Percentiles rank a stretch among this genome's conserved stretches.
Conservation (phyloP, 2,113 vertebrate species). For the Thinocorus orbignyianus region DNA sequence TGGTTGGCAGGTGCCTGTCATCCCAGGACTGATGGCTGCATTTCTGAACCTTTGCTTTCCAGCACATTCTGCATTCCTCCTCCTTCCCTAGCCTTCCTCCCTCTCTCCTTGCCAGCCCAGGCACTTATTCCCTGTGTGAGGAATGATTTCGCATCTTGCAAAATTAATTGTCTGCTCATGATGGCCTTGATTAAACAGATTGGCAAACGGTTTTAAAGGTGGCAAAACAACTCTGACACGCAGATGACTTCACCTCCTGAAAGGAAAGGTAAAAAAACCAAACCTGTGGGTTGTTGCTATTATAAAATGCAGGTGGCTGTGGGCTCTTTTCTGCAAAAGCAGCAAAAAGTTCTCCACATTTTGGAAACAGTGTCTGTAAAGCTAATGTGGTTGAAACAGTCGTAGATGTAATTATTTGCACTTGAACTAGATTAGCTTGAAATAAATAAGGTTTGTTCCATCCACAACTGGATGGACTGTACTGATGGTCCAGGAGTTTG, state of each 20-base stretch:
- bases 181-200: conserved; percentile 17
- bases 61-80: neutral
- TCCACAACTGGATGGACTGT: neutral
- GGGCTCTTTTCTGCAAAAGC: neutral
- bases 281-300: neutral
- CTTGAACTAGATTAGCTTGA: neutral
- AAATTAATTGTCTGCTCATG: conserved; percentile 28
- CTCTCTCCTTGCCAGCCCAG: neutral
- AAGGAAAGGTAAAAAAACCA: neutral
- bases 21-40: neutral
- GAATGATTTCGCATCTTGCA: neutral
- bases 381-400: neutral
- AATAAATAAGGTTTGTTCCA: neutral
- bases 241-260: neutral
- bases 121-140: neutral
- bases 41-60: neutral
- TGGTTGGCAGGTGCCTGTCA: neutral
- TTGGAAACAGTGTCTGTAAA: neutral
- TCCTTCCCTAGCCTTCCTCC: neutral
- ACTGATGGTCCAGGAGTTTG: neutral
- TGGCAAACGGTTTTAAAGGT: neutral
- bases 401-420: neutral
- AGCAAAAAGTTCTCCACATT: neutral
- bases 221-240: neutral
- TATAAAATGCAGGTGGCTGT: neutral